Evolutionary conservation across 2,888 invertebrate genomes (phyloP).

Genomic region (Archaeoteleia sp.): DNA sequence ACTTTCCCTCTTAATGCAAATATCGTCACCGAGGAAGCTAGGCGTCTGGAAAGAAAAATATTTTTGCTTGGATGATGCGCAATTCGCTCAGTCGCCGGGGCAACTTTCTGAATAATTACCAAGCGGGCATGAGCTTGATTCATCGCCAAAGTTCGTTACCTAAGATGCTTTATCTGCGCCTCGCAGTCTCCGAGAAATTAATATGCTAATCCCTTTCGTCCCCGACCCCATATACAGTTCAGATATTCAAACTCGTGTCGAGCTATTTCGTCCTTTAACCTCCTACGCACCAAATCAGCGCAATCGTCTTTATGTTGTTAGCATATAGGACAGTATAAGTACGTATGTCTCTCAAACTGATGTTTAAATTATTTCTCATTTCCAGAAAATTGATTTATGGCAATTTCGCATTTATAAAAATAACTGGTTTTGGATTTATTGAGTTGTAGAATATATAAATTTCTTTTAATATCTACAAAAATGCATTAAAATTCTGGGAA

Average conservation of each 20-base stretch:
- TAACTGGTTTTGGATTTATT: too few species aligned
- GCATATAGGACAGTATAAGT: neutral
- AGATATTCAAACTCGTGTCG: constrained; percentile 45
- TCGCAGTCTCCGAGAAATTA: constrained; percentile 73
- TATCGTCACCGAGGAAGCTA: constrained; percentile 17
- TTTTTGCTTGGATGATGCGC: constrained; percentile 65
- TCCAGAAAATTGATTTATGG: too few species aligned
- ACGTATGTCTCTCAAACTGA: too few species aligned
- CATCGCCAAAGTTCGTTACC: constrained; percentile 73
- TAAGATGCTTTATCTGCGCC: constrained; percentile 74
- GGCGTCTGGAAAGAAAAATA: constrained; percentile 67
- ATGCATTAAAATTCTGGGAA: too few species aligned
- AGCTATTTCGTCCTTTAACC: constrained; percentile 35
- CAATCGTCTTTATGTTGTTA: constrained; percentile 21
- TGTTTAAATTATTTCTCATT: too few species aligned
- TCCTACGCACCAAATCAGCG: constrained; percentile 14
- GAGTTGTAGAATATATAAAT: too few species aligned
- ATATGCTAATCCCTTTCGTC: constrained; percentile 70
- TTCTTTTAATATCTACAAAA: too few species aligned
- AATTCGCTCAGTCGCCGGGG: constrained; percentile 58
- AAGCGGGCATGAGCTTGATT: constrained; percentile 72
- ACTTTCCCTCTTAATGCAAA: constrained; percentile 30
- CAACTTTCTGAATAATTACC: constrained; percentile 73
- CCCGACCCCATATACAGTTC: constrained; percentile 48
- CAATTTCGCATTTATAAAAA: too few species aligned